Evolutionary conservation across 1,140 invertebrate species (phyloP), one percentile per base, ranked within the genome.

Genomic region (Drosophila lowei): DNA sequence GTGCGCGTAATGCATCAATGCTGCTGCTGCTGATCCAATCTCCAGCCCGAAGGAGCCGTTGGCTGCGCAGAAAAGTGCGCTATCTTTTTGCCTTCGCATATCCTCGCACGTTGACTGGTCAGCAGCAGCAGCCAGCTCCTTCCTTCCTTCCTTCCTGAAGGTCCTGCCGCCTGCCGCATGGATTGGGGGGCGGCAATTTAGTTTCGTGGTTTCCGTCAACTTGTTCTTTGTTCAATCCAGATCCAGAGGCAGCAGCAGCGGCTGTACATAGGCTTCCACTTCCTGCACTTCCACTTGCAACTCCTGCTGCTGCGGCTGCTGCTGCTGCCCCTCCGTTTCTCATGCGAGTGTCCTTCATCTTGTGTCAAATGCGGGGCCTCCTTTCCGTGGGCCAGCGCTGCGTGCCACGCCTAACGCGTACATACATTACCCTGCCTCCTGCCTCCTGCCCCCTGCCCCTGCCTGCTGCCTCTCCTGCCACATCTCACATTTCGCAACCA

Each of bases 51-150:
- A 46, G 46, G 28, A 49, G 46, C 47, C 38, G 66, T 48, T 72
- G 80, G 73, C 81, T 77, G 81, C 83, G 81, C 83, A 83, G 83
- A 88, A 86, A 88, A 86, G 83, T 62, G 66, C 78, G 83, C 83
- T 70, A 79, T 86, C 83, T 88, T 86, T 83, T 88, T 0, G 34
- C 11, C 30, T 11, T 86, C 74, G 83, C 83, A 88, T 78, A 56
- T 62, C 81, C 61, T 68, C 66, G 55, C 70, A 74, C 34, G 70
- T 66, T 83, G 63, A 77, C 68, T 73, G 59, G 68, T 50, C 63
- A 74, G n/a, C n/a, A n/a, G 53, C 61, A 30, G 54, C 30, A 11
- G 34, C 11, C 21, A n/a, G 42, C 66, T 21, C 4, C 11, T 18
- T 34, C 0, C 9, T 34, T 34, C 8, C 30, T 34, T 34, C 3